Base-by-base conservation (phyloP, 2,113 vertebrate species). In the Odocoileus hemionus region DNA sequence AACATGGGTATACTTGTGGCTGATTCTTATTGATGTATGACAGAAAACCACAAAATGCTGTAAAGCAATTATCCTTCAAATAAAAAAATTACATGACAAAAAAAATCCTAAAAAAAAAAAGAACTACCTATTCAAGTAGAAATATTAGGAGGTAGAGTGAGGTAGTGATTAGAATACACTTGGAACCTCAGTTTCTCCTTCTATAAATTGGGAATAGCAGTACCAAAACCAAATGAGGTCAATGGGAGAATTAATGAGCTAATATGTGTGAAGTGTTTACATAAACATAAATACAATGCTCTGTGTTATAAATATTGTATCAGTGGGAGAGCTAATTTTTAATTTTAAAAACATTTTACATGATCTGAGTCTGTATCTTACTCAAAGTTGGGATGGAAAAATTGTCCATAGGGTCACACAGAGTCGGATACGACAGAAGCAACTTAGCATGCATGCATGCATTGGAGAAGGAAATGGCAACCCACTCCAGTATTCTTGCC, bases 381-480 rank as follows among this genome's bases (percentile, higher is more conserved):
- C 90, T 87, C 50, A 90, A 83, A 93, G 33, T 52, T 55, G 39
- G 84, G n/a, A 96, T 30, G 36, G 36, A 88, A 97, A 90, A 88
- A 70, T 7, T 50, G 64, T n/a, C 9, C n/a, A 67, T n/a, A 70
- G n/a, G 64, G n/a, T 70, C 2, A 5, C n/a, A 70, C n/a, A 36
- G n/a, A 67, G n/a, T 36, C 0, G 0, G 64, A 67, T 7, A 67
- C n/a, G n/a, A 67, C 17, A 19, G n/a, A 70, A 36, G 17, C 17
- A 0, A 70, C 64, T 70, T 70, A 21, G n/a, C n/a, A 36, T 70
- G 64, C n/a, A 70, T 70, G 9, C 64, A 21, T 36, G n/a, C 17
- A 21, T 17, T 11, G n/a, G 64, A 70, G n/a, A 70, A 70, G n/a
- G 17, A 70, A 70, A 36, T 70, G n/a, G 64, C 17, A 70, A 70